Evolutionary conservation across 1,140 invertebrate genomes (phyloP).

Genomic region (Lanistes nyassanus): DNA sequence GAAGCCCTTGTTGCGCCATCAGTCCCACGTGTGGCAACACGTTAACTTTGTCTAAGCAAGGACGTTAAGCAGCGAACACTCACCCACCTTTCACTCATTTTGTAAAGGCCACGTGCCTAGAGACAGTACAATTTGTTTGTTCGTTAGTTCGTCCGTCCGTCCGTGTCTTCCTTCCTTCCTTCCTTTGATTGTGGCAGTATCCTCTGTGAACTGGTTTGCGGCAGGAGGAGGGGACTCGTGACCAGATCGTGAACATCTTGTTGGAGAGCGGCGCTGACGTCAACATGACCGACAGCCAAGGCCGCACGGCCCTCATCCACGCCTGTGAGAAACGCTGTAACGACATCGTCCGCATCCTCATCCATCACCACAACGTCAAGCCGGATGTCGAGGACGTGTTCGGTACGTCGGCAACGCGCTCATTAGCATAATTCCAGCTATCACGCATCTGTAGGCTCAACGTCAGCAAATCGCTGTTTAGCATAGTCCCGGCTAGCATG

Average conservation of each 20-base stretch:
- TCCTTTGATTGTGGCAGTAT: too few relatives aligned
- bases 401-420: conserved; percentile 37
- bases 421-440: too few relatives aligned
- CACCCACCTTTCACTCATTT: not conserved
- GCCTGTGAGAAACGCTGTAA: conserved; percentile 61
- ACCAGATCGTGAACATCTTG: conserved; percentile 46
- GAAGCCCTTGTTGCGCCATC: too few relatives aligned
- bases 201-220: conserved; percentile 14
- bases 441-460: too few relatives aligned
- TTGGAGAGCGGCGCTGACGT: conserved; percentile 54
- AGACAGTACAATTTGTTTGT: not conserved
- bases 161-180: not conserved
- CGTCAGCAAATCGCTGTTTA: too few relatives aligned
- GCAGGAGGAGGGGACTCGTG: conserved; percentile 55
- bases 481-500: too few relatives aligned
- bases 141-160: not conserved
- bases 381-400: conserved; percentile 55
- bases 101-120: not conserved
- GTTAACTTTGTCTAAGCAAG: too few relatives aligned
- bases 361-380: conserved; percentile 55
- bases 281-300: conserved; percentile 50
- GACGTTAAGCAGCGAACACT: not conserved
- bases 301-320: conserved; percentile 53
- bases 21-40: too few relatives aligned
- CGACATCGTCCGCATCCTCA: conserved; percentile 55